Conservation (phyloP, 2,888 invertebrate species). For the Oeneis ivallda region DNA sequence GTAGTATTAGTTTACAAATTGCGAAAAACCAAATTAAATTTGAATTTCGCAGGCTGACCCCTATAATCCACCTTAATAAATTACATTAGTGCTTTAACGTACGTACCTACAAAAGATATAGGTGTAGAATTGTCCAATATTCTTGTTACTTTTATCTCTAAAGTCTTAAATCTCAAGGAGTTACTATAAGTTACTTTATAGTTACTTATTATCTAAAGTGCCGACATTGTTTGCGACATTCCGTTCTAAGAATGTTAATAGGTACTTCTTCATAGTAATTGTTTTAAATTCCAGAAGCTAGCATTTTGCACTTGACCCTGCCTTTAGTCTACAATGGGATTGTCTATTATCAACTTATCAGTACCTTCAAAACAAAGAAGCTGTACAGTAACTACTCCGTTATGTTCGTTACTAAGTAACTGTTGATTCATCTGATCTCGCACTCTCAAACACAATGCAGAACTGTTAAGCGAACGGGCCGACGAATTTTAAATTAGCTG, state of each 20-base stretch:
- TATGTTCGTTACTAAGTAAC: constrained; percentile 45
- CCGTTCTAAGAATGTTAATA: constrained; percentile 3
- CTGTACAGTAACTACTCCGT: constrained; percentile 30
- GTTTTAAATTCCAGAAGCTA: constrained; percentile 22
- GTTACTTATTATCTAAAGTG: not conserved
- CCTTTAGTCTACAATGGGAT: not conserved
- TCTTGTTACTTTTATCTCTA: not conserved
- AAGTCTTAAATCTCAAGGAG: not conserved
- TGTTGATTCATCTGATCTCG: constrained; percentile 50
- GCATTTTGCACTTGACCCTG: constrained; percentile 4
- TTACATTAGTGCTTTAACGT: constrained; percentile 37
- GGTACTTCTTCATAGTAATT: constrained; percentile 1
- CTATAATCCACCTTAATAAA: no score
- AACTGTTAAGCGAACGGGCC: constrained; percentile 45
- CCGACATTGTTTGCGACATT: constrained; percentile 1
- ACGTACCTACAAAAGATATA: not conserved
- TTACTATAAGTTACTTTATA: not conserved
- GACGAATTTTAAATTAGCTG: constrained; percentile 53
- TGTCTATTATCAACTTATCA: constrained; percentile 17
- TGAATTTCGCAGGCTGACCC: no score
- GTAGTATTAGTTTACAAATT: no score
- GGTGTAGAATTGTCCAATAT: constrained; percentile 8
- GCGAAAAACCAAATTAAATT: no score
- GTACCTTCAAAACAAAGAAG: constrained; percentile 39
- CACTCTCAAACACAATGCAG: constrained; percentile 46